Evolutionary conservation across 2,888 invertebrate species (phyloP).

Genomic region (Latheticus oryzae): DNA sequence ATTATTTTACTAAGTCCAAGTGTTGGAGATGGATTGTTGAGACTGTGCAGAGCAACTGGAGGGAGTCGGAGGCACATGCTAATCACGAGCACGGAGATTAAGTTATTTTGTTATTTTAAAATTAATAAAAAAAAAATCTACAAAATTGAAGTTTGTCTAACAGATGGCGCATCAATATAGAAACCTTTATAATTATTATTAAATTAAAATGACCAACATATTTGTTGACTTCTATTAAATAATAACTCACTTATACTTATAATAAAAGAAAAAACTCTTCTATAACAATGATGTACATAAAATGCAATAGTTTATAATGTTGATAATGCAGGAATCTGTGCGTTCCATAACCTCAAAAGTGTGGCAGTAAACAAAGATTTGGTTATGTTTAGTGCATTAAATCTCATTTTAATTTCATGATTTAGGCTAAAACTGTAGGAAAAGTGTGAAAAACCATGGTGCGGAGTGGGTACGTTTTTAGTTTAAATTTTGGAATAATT

Average conservation of each 20-base stretch:
- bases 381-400: slow-evolving; percentile 12
- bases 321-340: slow-evolving; percentile 9
- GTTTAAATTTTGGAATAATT: neutral
- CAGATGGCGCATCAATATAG: neutral
- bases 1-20: slow-evolving; percentile 81
- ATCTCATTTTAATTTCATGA: too few species aligned
- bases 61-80: slow-evolving; percentile 86
- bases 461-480: slow-evolving; percentile 38
- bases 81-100: slow-evolving; percentile 76
- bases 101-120: slow-evolving; percentile 20
- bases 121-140: slow-evolving; percentile 3
- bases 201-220: neutral
- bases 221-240: too few species aligned
- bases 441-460: slow-evolving; percentile 30
- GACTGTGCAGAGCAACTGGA: slow-evolving; percentile 86
- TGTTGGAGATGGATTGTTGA: slow-evolving; percentile 86
- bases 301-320: too few species aligned
- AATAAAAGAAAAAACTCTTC: too few species aligned
- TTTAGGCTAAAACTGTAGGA: neutral
- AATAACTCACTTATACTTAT: too few species aligned
- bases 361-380: slow-evolving; percentile 1
- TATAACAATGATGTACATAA: too few species aligned
- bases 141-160: neutral
- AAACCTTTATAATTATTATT: slow-evolving; percentile 11
- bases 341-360: too few species aligned